Evolutionary conservation across 2,797 vertebrate species (phyloP).

Genomic region (Agapornis canus): DNA sequence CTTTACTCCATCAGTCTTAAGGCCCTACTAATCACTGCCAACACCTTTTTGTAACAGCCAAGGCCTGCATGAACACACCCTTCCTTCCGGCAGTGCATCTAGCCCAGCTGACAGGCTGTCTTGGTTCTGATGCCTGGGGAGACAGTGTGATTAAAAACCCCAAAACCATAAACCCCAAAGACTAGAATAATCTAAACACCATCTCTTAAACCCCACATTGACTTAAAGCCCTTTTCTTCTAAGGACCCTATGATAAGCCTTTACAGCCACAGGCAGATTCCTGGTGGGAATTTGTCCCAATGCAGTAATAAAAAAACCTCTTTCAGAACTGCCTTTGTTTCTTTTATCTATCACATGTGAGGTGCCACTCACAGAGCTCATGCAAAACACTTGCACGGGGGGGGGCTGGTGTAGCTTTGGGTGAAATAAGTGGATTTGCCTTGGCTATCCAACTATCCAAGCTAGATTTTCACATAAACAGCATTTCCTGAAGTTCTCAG

Average conservation of each 20-base stretch:
- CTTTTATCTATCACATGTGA: neutral
- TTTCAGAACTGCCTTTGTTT: neutral
- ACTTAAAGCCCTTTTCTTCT: neutral
- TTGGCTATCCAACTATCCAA: neutral
- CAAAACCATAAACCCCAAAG: neutral
- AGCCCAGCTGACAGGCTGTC: rapidly evolving
- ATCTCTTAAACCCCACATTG: neutral
- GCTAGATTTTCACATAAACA: neutral
- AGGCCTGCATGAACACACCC: neutral
- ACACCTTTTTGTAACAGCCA: neutral
- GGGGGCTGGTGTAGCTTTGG: neutral
- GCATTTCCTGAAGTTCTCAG: neutral
- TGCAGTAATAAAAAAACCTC: neutral
- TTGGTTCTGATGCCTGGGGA: neutral
- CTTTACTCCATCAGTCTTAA: neutral
- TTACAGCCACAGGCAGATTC: neutral
- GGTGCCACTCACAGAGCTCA: neutral
- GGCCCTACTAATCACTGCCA: neutral
- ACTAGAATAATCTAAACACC: neutral
- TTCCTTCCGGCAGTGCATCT: neutral
- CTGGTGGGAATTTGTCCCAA: neutral
- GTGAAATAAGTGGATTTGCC: neutral
- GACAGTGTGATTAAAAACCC: neutral
- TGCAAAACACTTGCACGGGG: neutral
- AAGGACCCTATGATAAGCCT: neutral